A percentile compares a stretch with the other conserved stretches of the same genome.
Conservation (phyloP, 2,888 invertebrate species). For the Oegoconia quadripuncta region DNA sequence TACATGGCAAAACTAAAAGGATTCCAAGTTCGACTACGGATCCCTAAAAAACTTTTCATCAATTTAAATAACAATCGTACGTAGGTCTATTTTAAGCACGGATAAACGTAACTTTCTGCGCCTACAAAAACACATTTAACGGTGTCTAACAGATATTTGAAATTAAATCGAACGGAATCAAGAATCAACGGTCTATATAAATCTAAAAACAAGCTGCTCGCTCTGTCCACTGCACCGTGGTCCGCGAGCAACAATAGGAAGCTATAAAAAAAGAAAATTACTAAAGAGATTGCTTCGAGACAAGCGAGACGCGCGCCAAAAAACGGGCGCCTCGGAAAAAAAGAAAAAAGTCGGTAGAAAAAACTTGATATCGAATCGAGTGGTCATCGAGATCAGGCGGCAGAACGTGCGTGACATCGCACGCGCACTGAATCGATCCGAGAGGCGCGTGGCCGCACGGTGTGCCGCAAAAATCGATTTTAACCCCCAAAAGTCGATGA, state of each 20-base stretch:
- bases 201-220: conserved; percentile 47
- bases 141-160: conserved; percentile 39
- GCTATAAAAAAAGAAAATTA: conserved; percentile 41
- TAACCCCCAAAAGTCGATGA: too few relatives aligned
- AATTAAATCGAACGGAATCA: conserved; percentile 38
- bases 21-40: background rate
- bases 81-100: background rate
- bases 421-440: conserved; percentile 53
- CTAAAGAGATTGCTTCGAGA: conserved; percentile 49
- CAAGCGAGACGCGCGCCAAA: conserved; percentile 51
- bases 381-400: conserved; percentile 41
- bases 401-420: conserved; percentile 64
- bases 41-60: background rate
- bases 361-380: conserved; percentile 58
- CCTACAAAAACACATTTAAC: conserved; percentile 39
- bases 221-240: conserved; percentile 28
- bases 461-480: conserved; percentile 56
- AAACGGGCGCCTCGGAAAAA: conserved; percentile 45
- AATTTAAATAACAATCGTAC: background rate
- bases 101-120: conserved; percentile 8
- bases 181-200: conserved; percentile 51
- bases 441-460: conserved; percentile 39
- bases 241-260: conserved; percentile 43
- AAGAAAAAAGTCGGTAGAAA: conserved; percentile 40
- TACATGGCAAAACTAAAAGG: too few relatives aligned